These are phyloP conservation scores for Athene cunicularia DNA, from an alignment of 2,113 vertebrate genomes.

Conservation along the genomic window DNA sequence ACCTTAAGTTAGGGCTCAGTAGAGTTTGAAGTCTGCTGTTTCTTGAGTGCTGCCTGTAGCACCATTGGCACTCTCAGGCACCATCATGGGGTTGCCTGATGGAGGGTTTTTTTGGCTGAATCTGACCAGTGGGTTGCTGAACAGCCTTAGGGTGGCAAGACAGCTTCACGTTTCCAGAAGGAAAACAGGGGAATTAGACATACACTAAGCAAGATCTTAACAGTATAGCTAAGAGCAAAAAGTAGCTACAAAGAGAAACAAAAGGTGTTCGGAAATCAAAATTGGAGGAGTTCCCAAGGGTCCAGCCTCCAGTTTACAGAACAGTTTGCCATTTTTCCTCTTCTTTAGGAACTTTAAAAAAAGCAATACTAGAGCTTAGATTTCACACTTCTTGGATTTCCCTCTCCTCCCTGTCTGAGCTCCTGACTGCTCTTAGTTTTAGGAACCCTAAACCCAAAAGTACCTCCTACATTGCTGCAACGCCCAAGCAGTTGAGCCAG, in stretches of 20 bases:
- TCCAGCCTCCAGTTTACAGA: background rate
- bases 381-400: background rate
- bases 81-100: background rate
- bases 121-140: background rate
- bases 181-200: background rate
- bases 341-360: background rate
- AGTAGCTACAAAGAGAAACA: background rate
- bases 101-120: background rate
- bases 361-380: background rate
- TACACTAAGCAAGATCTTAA: background rate
- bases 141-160: background rate
- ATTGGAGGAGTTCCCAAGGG: background rate
- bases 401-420: background rate
- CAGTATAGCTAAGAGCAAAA: background rate
- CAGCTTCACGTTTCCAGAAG: background rate
- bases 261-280: background rate
- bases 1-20: background rate
- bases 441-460: background rate
- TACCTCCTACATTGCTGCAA: background rate
- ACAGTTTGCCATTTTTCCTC: background rate
- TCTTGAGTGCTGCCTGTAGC: background rate
- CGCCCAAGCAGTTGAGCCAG: background rate
- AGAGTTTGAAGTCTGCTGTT: background rate
- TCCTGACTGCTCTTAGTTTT: background rate
- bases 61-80: accelerated